Evolutionary conservation across 2,797 vertebrate genomes (phyloP).

Genomic region (Myotis daubentonii): DNA sequence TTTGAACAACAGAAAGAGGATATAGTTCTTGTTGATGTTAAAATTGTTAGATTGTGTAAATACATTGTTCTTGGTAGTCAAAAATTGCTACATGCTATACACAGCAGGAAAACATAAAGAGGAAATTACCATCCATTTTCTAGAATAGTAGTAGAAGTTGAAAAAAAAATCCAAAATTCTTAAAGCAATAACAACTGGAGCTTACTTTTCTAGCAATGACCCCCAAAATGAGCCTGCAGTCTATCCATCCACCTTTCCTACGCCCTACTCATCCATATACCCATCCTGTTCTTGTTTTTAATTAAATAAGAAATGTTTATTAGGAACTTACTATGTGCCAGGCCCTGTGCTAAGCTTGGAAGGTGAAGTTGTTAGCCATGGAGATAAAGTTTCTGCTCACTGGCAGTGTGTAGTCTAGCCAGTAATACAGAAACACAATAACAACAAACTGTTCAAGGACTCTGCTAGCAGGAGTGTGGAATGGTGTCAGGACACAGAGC

Average conservation of each 20-base stretch:
- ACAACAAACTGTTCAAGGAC: background rate
- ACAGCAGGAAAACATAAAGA: conserved; percentile 50
- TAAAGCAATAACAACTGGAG: background rate
- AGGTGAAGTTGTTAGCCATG: background rate
- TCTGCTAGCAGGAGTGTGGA: background rate
- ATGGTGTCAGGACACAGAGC: background rate
- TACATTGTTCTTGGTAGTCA: conserved; percentile 66
- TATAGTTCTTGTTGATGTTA: conserved; percentile 43
- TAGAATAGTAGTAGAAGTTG: background rate
- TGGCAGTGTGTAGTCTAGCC: background rate
- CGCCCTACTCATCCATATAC: background rate
- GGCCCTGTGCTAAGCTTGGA: background rate
- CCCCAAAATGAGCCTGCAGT: background rate
- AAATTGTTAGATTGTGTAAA: conserved; percentile 69
- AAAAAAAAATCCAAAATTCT: background rate
- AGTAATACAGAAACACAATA: background rate
- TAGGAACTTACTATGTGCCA: background rate
- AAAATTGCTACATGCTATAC: conserved; percentile 49
- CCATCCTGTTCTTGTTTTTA: background rate
- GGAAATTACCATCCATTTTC: conserved; percentile 52
- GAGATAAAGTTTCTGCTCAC: background rate
- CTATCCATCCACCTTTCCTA: background rate
- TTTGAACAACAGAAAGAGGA: conserved; percentile 46
- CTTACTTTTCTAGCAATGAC: background rate
- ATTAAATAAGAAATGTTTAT: conserved; percentile 41